Evolutionary conservation across 1,140 invertebrate species (phyloP).

Genomic region (Diploscapter pachys): DNA sequence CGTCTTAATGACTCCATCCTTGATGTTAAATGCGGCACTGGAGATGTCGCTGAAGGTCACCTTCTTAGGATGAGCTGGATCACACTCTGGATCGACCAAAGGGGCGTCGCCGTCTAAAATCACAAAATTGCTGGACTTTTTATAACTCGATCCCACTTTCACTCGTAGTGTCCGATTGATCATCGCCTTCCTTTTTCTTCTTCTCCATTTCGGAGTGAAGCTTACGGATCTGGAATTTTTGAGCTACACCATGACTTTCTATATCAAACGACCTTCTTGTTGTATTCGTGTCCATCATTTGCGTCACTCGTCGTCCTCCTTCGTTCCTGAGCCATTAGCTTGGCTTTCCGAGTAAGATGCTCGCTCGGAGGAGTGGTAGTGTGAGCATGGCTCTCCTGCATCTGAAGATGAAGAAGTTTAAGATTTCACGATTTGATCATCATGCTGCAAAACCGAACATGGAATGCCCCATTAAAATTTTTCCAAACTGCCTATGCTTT

Average conservation of each 20-base stretch:
- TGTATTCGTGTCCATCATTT: slow-evolving; percentile 32
- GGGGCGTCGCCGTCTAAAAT: slow-evolving; percentile 20
- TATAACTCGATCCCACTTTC: slow-evolving; percentile 9
- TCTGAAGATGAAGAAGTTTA: too few relatives aligned
- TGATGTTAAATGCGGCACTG: slow-evolving; percentile 81
- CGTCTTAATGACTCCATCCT: slow-evolving; percentile 75
- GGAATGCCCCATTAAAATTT: too few relatives aligned
- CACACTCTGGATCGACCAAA: slow-evolving; percentile 72
- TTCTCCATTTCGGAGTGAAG: slow-evolving; percentile 13
- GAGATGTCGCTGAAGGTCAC: slow-evolving; percentile 82
- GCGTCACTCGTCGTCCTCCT: slow-evolving; percentile 32
- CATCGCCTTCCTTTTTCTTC: slow-evolving; percentile 6
- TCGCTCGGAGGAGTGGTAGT: too few relatives aligned
- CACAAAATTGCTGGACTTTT: slow-evolving; percentile 2
- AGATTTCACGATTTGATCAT: too few relatives aligned
- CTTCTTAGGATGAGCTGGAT: slow-evolving; percentile 72
- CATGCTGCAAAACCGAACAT: too few relatives aligned
- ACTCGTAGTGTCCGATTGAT: slow-evolving; percentile 13
- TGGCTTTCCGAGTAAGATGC: too few relatives aligned
- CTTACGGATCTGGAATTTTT: slow-evolving; percentile 28
- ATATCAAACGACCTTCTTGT: slow-evolving; percentile 25
- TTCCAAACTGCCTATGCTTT: too few relatives aligned
- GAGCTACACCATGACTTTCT: too few relatives aligned
- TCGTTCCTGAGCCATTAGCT: slow-evolving; percentile 2
- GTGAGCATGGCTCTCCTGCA: too few relatives aligned